Base-by-base conservation (phyloP, 2,113 vertebrate species). In the Sylvietta virens region DNA sequence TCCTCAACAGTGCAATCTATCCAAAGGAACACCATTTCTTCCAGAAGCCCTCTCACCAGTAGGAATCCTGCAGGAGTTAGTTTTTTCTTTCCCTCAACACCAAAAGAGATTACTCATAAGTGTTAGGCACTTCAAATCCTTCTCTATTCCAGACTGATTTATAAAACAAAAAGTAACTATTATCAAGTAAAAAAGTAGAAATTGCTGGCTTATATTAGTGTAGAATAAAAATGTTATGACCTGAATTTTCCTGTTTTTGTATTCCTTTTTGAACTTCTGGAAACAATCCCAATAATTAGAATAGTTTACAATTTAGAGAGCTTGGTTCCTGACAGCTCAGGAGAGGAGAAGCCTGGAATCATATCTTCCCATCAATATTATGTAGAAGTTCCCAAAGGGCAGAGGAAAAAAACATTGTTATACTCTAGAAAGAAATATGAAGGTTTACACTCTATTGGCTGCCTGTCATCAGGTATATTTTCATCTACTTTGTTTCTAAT, bases 161-260 rank as follows among this genome's bases (percentile, higher is more conserved):
- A 56, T 28, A 79, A 79, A 81, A 82, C 18, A 74, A 27, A 87
- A 89, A 82, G 24, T 33, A 78, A 51, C 7, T 40, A 64, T 47
- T 71, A 91, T 71, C 24, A 45, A 82, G 37, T 48, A 6, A 85
- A 94, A 94, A 95, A 79, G 80, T 27, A 85, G 22, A 24, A 81
- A n/a, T 74, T 76, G 0, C 11, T 95, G 61, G 40, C 17, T 81
- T 67, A n/a, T 45, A 13, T 23, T 76, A 64, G 15, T 47, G 23
- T 30, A 64, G 39, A 80, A 82, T 76, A 78, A 84, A 71, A n/a
- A 53, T 42, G 7, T 69, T 69, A 80, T 81, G 35, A 93, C 14
- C 66, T 61, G 17, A 85, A 85, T 94, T 91, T 92, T 92, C 58
- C 70, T 85, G 15, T 87, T 93, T 92, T 90, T 31, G 30, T 90